Conservation (phyloP, 2,113 vertebrate genomes). For the Donacobius atricapilla region DNA sequence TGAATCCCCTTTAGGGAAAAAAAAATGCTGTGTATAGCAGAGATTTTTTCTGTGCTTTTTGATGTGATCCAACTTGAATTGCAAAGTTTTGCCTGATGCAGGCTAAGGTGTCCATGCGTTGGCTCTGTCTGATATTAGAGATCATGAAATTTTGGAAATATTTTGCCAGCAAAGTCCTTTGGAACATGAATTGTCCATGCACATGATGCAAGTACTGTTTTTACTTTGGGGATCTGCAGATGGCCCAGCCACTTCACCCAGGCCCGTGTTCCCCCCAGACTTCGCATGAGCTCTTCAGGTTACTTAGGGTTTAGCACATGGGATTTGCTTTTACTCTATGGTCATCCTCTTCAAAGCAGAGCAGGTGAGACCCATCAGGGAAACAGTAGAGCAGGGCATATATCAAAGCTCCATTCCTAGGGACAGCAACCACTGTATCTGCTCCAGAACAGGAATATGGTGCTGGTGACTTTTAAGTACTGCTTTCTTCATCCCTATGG, state of each 20-base stretch:
- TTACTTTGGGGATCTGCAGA: neutral
- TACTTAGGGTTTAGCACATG: neutral
- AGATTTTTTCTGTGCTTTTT: neutral
- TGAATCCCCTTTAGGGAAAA: neutral
- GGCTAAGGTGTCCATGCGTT: neutral
- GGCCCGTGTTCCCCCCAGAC: rapidly evolving
- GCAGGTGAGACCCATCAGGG: neutral
- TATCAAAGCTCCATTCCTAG: neutral
- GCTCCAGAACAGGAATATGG: neutral
- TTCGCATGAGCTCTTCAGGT: neutral
- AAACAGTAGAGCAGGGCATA: neutral
- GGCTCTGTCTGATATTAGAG: neutral
- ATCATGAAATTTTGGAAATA: neutral
- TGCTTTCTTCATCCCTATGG: neutral
- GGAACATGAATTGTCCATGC: neutral
- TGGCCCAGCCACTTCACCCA: neutral
- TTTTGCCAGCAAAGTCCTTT: neutral
- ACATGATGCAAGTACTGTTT: neutral
- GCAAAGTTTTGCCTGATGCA: neutral
- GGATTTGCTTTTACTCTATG: neutral
- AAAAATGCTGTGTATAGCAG: neutral
- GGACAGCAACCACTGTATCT: rapidly evolving
- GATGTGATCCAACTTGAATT: neutral
- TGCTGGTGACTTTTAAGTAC: neutral
- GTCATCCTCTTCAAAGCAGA: neutral